Evolutionary conservation across 2,113 vertebrate species (phyloP).

Genomic region (Lampris incognitus): DNA sequence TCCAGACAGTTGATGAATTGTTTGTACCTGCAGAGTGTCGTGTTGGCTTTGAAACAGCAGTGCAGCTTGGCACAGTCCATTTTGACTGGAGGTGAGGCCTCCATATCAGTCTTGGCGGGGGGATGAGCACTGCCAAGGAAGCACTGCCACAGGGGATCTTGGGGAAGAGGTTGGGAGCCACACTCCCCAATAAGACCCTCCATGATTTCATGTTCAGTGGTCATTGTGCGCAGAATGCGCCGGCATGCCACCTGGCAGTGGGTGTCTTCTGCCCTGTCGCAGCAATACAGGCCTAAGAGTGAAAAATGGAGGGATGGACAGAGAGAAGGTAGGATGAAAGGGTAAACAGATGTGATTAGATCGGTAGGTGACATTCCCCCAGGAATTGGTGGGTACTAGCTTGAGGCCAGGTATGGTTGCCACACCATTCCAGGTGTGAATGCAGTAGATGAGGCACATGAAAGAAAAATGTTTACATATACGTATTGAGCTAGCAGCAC

Average conservation of each 20-base stretch:
- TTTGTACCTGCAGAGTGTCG: conserved; percentile 91
- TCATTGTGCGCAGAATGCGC: conserved; percentile 94
- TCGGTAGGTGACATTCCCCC: too few relatives aligned
- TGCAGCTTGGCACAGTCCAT: conserved; percentile 97
- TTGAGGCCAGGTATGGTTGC: too few relatives aligned
- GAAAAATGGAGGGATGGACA: neutral
- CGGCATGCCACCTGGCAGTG: conserved; percentile 92
- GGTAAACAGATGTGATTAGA: too few relatives aligned
- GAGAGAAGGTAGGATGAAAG: too few relatives aligned
- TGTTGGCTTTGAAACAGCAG: conserved; percentile 98
- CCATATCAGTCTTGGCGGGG: conserved; percentile 87
- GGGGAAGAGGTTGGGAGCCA: conserved; percentile 93
- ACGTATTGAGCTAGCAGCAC: too few relatives aligned
- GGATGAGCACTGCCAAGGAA: conserved; percentile 93
- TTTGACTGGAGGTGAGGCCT: conserved; percentile 90
- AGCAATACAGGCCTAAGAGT: conserved; percentile 92
- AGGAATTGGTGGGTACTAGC: too few relatives aligned
- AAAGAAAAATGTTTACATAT: too few relatives aligned
- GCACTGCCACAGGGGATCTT: conserved; percentile 98
- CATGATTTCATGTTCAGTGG: conserved; percentile 97
- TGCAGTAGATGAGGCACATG: too few relatives aligned
- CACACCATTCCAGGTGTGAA: too few relatives aligned
- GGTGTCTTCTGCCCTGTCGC: conserved; percentile 93
- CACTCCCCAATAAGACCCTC: conserved; percentile 94
- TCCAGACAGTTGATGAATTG: too few relatives aligned